Evolutionary conservation across 2,888 invertebrate species (phyloP), one percentile per base, ranked within the genome.

Genomic region (Emmelina monodactyla): DNA sequence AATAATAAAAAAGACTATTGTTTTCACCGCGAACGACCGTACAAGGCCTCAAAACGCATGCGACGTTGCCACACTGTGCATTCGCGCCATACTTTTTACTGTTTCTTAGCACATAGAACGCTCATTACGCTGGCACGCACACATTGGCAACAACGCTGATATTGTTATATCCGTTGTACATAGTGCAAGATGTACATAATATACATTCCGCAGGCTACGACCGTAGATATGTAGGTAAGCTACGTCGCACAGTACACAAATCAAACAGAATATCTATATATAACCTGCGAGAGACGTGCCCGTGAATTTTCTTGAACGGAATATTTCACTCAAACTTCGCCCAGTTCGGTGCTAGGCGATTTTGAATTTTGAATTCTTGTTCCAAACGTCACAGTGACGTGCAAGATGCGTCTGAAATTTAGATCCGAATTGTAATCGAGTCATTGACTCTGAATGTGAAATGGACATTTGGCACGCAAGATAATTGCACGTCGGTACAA

Each of bases 81-180:
- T 68, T 68, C 75, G 75, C 78, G 78, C 79, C 78, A 73, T 80
- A 82, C 82, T 82, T 82, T 82, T 82, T 80, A 81, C 80, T 82
- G 82, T 82, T 82, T 78, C 80, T 80, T 72, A 67, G 69, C 70
- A 75, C 73, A 78, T 78, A 81, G 76, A 72, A 59, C 72, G 70
- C 75, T 76, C 78, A 75, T 78, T 73, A 75, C 76, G 66, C 56
- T 46, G 55, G 60, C 57, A 64, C 64, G 59, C 65, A 63, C 65
- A 57, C 55, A 63, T 52, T 47, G 51, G 48, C 51, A 52, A 41
- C 49, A 39, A 39, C 52, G 57, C 53, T 56, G 61, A 65, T 69
- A 68, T 73, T 72, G 73, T 73, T 70, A 65, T 71, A 66, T 68
- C 65, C 53, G 49, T 39, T 45, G 54, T 53, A 52, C 66, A 68